Percentiles rank a stretch among this genome's conserved stretches.
phyloP scores from a whole-genome alignment of 2,888 invertebrate genomes.

The Tuberolachnus salignus region DNA sequence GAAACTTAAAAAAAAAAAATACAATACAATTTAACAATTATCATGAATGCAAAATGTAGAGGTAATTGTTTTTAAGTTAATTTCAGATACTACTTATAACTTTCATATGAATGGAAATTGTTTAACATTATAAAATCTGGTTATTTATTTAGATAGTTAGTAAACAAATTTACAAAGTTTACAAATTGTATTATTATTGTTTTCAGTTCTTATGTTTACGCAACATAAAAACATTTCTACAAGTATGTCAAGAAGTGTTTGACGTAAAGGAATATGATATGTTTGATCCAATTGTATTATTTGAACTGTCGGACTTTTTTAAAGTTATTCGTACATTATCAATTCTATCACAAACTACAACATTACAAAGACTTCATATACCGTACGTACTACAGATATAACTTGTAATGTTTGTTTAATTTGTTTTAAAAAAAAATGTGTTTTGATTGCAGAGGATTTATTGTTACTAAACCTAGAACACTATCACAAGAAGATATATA shows the following conservation, averaged over 20 bases:
- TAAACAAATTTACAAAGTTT: not conserved
- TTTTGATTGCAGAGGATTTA: slow-evolving; percentile 76
- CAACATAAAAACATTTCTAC: slow-evolving; percentile 91
- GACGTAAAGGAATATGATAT: slow-evolving; percentile 83
- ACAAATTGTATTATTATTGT: slow-evolving; percentile 57
- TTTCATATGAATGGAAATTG: slow-evolving; percentile 6
- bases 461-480: slow-evolving; percentile 73
- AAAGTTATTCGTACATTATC: slow-evolving; percentile 90
- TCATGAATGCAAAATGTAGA: not conserved
- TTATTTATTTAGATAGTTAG: not conserved
- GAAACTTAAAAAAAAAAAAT: too few species aligned
- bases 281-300: slow-evolving; percentile 94
- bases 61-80: too few species aligned
- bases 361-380: slow-evolving; percentile 71
- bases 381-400: slow-evolving; percentile 69
- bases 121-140: not conserved
- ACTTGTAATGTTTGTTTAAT: slow-evolving; percentile 22
- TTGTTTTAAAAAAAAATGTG: not conserved
- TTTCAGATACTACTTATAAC: too few species aligned
- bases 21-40: too few species aligned
- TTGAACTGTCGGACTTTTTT: slow-evolving; percentile 93
- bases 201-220: slow-evolving; percentile 91
- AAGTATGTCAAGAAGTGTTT: slow-evolving; percentile 83
- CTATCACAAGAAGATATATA: slow-evolving; percentile 84
- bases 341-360: slow-evolving; percentile 81